These are phyloP conservation scores for Drosophila pruinosa DNA, from an alignment of 1,140 invertebrate genomes.

Conservation along the genomic window DNA sequence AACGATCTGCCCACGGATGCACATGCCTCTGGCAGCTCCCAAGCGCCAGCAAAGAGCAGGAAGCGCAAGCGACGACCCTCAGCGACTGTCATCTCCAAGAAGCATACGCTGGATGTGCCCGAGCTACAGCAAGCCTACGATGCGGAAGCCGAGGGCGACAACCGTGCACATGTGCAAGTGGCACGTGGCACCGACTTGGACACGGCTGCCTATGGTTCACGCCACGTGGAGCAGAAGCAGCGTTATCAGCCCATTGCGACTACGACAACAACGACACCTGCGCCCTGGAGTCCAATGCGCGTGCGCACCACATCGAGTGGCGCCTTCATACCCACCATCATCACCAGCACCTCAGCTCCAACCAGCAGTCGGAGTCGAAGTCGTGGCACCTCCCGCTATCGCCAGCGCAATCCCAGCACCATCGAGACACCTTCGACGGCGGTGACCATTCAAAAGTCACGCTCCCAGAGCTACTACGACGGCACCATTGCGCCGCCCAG, in stretches of 20 bases:
- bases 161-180: conserved; percentile 32
- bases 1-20: conserved; percentile 47
- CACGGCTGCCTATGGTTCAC: conserved; percentile 55
- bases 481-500: conserved; percentile 66
- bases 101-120: conserved; percentile 71
- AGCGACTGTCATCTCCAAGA: conserved; percentile 32
- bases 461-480: conserved; percentile 76
- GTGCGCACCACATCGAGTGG: conserved; percentile 32
- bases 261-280: not conserved
- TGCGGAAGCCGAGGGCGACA: too few relatives aligned
- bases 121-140: conserved; percentile 74
- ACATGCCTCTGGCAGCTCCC: conserved; percentile 51
- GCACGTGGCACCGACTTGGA: conserved; percentile 40
- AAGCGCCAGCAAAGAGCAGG: conserved; percentile 31
- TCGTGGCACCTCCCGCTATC: conserved; percentile 49
- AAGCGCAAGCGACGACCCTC: conserved; percentile 55
- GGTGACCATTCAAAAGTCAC: conserved; percentile 67
- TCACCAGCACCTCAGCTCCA: conserved; percentile 45
- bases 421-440: conserved; percentile 30
- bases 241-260: conserved; percentile 30
- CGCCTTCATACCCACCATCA: conserved; percentile 48
- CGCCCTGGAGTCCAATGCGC: conserved; percentile 74
- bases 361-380: conserved; percentile 2
- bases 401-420: conserved; percentile 11
- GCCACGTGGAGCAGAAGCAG: conserved; percentile 52